phyloP scores from a whole-genome alignment of 2,888 invertebrate genomes.

The Drosophila ezoana region DNA sequence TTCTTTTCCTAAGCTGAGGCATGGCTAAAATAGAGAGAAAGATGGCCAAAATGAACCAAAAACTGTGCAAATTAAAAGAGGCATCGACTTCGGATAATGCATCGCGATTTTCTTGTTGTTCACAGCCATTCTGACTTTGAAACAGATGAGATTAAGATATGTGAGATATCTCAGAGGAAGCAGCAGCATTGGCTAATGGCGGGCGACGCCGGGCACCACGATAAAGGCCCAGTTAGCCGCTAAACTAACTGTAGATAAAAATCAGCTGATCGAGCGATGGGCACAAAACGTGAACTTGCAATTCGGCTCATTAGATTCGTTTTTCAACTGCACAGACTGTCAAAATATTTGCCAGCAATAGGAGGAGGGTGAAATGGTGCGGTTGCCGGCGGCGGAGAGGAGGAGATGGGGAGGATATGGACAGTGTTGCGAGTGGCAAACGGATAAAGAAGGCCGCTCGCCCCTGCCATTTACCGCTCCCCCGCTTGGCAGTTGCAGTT shows the following conservation, averaged over 20 bases:
- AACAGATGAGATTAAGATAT: background rate
- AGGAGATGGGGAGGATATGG: conserved; percentile 4
- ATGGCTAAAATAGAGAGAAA: too few relatives aligned
- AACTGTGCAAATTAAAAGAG: too few relatives aligned
- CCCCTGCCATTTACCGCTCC: background rate
- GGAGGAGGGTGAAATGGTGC: conserved; percentile 18
- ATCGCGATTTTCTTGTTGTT: too few relatives aligned
- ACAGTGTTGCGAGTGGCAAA: conserved; percentile 8
- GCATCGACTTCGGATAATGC: too few relatives aligned
- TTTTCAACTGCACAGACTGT: conserved; percentile 40
- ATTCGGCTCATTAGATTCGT: conserved; percentile 44
- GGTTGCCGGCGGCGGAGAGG: background rate
- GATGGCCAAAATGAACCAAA: too few relatives aligned
- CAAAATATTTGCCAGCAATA: conserved; percentile 49
- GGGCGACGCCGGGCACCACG: conserved; percentile 25
- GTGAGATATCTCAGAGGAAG: conserved; percentile 11
- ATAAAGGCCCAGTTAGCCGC: conserved; percentile 40
- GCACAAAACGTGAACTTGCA: conserved; percentile 28
- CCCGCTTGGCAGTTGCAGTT: background rate
- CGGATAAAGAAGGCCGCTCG: background rate
- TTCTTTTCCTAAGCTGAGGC: too few relatives aligned
- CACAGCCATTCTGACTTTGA: background rate
- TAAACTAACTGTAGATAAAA: conserved; percentile 26
- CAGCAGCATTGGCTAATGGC: conserved; percentile 49
- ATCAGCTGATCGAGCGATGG: conserved; percentile 46